Evolutionary conservation across 2,888 invertebrate species (phyloP), one percentile per base, ranked within the genome.

Genomic region (Megaustenia siamemsis): DNA sequence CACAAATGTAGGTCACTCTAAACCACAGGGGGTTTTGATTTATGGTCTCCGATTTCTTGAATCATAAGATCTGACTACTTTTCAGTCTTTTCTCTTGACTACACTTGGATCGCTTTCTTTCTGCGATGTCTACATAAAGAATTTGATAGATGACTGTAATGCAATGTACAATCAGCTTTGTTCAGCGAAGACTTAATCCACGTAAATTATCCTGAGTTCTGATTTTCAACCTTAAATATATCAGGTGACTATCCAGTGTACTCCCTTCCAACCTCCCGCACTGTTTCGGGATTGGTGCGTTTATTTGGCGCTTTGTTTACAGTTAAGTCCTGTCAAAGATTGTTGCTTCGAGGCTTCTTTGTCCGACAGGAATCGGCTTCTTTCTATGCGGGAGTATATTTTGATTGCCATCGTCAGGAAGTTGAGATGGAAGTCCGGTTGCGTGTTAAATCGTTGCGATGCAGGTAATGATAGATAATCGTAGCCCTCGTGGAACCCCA

Each of bases 61-160:
- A 73, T 43, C 71, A 49, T 21, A 18, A 35, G 32, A 49, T 32
- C 32, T 32, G 28, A 32, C 28, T 15, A 32, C 73, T 45, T 49
- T 73, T 35, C 49, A n/a, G 28, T 69, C 40, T 69, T 40, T 69
- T 18, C 69, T 21, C 40, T 73, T 73, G 73, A 73, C 49, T n/a
- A 49, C 45, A 5, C 5, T 32, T 1, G 32, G 28, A 15, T 3
- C 21, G 12, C 5, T 15, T 18, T 32, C 21, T 28, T 49, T 15
- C 18, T 49, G 73, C 4, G 15, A 1, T 49, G 28, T 73, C 49
- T 8, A 3, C 4, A 1, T 28, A n/a, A 12, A 18, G 1, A 15
- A 24, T 63, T 40, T 78, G 78, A 78, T 78, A 78, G 43, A 78
- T 63, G 32, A 78, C n/a, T 78, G 66, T 66, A 43, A 32, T 43